A percentile compares a stretch with the other conserved stretches of the same genome.
Conservation (phyloP, 1,140 invertebrate species). For the Drosophila micromelanica region DNA sequence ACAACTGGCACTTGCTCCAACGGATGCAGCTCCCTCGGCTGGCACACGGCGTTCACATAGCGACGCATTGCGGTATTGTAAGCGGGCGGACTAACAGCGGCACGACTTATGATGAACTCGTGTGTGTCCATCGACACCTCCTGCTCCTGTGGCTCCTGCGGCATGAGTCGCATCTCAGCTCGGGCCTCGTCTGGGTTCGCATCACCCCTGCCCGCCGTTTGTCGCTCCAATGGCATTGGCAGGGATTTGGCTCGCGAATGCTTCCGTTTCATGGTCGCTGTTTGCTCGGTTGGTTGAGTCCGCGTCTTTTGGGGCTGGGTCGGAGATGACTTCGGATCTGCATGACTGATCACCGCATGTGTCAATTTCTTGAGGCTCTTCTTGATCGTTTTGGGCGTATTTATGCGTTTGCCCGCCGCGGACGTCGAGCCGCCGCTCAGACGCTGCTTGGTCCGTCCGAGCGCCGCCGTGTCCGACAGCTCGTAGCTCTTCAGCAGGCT, state of each 20-base stretch:
- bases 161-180: not conserved
- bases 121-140: slow-evolving; percentile 10
- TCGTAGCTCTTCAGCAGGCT: slow-evolving; percentile 67
- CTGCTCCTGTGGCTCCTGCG: not conserved
- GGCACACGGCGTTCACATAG: slow-evolving; percentile 16
- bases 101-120: slow-evolving; percentile 5
- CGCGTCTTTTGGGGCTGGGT: not conserved
- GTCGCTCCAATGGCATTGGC: slow-evolving; percentile 8
- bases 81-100: slow-evolving; percentile 22
- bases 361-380: not conserved
- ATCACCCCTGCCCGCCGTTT: not conserved
- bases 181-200: not conserved
- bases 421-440: slow-evolving; percentile 36
- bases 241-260: slow-evolving; percentile 37
- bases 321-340: not conserved
- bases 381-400: slow-evolving; percentile 18
- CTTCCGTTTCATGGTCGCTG: not conserved
- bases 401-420: slow-evolving; percentile 9
- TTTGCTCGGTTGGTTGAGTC: not conserved
- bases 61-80: slow-evolving; percentile 15
- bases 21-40: not conserved
- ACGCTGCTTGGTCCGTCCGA: slow-evolving; percentile 45
- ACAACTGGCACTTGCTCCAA: not conserved
- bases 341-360: slow-evolving; percentile 1
- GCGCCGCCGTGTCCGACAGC: slow-evolving; percentile 38